Evolutionary conservation across 1,140 invertebrate genomes (phyloP).

Genomic region (Glomeris maerens): DNA sequence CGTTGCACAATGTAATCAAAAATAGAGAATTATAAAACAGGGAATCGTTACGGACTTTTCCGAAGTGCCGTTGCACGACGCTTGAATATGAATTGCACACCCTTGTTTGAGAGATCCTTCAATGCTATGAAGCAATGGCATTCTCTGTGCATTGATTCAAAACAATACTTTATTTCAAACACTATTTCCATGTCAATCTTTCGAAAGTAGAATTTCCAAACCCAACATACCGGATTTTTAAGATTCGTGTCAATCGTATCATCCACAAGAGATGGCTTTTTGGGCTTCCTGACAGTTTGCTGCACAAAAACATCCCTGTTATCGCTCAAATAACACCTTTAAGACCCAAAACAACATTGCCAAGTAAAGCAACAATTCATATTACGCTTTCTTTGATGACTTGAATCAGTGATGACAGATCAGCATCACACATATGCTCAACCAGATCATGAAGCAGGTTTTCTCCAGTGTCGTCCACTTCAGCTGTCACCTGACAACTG

Average conservation of each 20-base stretch:
- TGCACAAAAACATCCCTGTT: too few species aligned
- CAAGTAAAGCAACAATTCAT: slow-evolving; percentile 2
- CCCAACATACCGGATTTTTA: slow-evolving; percentile 2
- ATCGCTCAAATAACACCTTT: not conserved
- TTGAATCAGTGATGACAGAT: slow-evolving; percentile 24
- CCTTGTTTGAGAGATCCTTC: slow-evolving; percentile 5
- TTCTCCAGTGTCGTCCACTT: slow-evolving; percentile 26
- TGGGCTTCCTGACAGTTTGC: too few species aligned
- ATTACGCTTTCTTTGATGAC: slow-evolving; percentile 27
- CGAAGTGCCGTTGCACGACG: not conserved
- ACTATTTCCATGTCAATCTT: too few species aligned
- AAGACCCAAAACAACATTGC: not conserved
- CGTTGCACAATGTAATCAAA: not conserved
- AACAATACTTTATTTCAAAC: too few species aligned
- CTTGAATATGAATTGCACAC: not conserved
- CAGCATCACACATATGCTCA: slow-evolving; percentile 22
- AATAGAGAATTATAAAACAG: not conserved
- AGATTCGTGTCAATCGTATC: slow-evolving; percentile 1
- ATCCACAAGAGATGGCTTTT: not conserved
- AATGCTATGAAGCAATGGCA: not conserved
- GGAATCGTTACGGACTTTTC: not conserved
- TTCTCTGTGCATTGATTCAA: too few species aligned
- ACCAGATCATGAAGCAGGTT: slow-evolving; percentile 30
- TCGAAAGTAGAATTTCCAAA: not conserved
- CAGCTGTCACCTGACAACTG: slow-evolving; percentile 26